Evolutionary conservation across 1,140 invertebrate genomes (phyloP).

Genomic region (Hirudo medicinalis): DNA sequence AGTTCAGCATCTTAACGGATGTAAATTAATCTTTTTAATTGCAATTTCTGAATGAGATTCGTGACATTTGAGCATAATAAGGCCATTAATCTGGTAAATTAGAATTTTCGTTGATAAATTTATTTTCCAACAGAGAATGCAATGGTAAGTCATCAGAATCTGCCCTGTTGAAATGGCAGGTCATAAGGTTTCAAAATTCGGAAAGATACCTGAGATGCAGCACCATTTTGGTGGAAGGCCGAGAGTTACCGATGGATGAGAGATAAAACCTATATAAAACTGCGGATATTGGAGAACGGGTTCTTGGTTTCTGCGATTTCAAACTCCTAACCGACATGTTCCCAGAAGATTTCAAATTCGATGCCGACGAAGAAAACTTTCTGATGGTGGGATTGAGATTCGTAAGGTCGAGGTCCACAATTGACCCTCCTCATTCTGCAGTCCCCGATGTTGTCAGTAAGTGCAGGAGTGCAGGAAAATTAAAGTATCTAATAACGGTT

Average conservation of each 20-base stretch:
- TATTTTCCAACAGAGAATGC: slow-evolving; percentile 45
- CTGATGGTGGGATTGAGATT: slow-evolving; percentile 83
- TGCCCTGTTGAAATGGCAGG: slow-evolving; percentile 78
- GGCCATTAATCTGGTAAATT: too few relatives aligned
- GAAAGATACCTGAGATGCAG: slow-evolving; percentile 76
- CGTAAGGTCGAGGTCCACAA: slow-evolving; percentile 97
- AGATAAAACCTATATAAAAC: slow-evolving; percentile 71
- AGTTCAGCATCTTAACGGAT: not conserved
- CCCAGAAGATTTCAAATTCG: slow-evolving; percentile 72
- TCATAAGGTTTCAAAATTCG: slow-evolving; percentile 77
- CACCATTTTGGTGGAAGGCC: slow-evolving; percentile 88
- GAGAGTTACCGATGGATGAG: slow-evolving; percentile 48
- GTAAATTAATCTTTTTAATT: not conserved
- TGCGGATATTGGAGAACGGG: slow-evolving; percentile 54
- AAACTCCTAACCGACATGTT: slow-evolving; percentile 78
- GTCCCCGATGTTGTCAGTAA: slow-evolving; percentile 92
- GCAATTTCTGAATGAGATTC: not conserved
- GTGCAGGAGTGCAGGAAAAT: slow-evolving; percentile 95
- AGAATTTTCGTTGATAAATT: too few relatives aligned
- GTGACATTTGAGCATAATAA: too few relatives aligned
- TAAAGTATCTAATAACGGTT: too few relatives aligned
- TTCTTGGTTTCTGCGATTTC: slow-evolving; percentile 67
- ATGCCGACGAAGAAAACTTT: slow-evolving; percentile 78
- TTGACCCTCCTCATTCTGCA: slow-evolving; percentile 61
- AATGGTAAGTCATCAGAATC: slow-evolving; percentile 81